Conservation (phyloP, 2,888 invertebrate genomes). For the Orthosia gothica region DNA sequence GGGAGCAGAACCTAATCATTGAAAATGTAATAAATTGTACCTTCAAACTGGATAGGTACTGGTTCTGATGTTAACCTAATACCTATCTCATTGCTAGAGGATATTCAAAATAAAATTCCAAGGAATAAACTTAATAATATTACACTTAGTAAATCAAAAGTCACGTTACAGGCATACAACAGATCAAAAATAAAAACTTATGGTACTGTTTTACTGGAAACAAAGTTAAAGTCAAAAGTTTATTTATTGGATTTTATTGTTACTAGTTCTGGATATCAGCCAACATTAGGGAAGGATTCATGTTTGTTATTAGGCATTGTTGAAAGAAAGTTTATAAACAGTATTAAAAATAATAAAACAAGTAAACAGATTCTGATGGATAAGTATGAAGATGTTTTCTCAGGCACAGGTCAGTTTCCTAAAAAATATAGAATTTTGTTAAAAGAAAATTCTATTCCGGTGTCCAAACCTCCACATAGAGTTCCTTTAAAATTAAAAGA, state of each 20-base stretch:
- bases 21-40: too few species aligned
- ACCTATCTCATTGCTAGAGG: too few species aligned
- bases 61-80: too few species aligned
- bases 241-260: slow-evolving; percentile 4
- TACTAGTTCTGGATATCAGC: slow-evolving; percentile 5
- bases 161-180: background rate
- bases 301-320: background rate
- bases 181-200: background rate
- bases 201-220: slow-evolving; percentile 11
- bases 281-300: slow-evolving; percentile 9
- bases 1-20: too few species aligned
- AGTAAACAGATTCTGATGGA: background rate
- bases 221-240: slow-evolving; percentile 10
- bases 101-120: slow-evolving; percentile 3
- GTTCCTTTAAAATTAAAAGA: background rate
- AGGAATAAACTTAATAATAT: background rate
- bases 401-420: slow-evolving; percentile 2
- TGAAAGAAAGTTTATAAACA: background rate
- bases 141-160: background rate
- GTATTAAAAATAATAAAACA: background rate
- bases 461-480: background rate
- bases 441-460: slow-evolving; percentile 1
- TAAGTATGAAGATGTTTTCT: background rate
- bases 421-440: background rate
- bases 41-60: too few species aligned